A percentile compares a stretch with the other conserved stretches of the same genome.
phyloP scores from a whole-genome alignment of 2,888 invertebrate species.

The Didymodactylos carnosus region DNA sequence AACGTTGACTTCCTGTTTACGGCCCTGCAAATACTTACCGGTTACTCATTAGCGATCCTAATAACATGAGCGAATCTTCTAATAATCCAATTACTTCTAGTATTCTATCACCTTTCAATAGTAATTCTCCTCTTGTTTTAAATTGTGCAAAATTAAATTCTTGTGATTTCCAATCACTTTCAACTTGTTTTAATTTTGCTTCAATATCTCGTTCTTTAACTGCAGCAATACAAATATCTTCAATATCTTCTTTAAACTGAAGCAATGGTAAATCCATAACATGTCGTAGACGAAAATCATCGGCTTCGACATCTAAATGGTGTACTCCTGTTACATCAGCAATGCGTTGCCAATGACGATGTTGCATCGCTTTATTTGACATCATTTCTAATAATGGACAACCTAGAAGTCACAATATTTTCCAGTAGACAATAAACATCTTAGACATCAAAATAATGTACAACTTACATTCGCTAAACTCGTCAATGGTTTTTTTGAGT shows the following conservation, averaged over 20 bases:
- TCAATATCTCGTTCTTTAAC: conserved; percentile 95
- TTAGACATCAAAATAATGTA: neutral
- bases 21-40: conserved; percentile 16
- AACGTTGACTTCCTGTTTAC: neutral
- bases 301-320: conserved; percentile 70
- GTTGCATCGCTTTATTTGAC: conserved; percentile 93
- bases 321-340: conserved; percentile 62
- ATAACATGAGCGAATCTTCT: conserved; percentile 82
- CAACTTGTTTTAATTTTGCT: conserved; percentile 75
- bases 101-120: conserved; percentile 75
- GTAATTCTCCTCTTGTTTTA: conserved; percentile 73
- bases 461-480: conserved; percentile 56
- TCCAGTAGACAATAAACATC: neutral
- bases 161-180: conserved; percentile 68
- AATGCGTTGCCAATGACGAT: conserved; percentile 83
- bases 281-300: conserved; percentile 76
- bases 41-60: conserved; percentile 76
- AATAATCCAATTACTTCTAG: conserved; percentile 79
- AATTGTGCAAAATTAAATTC: conserved; percentile 81
- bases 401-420: neutral
- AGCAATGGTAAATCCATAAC: conserved; percentile 78
- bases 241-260: conserved; percentile 85
- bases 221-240: conserved; percentile 90
- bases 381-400: conserved; percentile 79
- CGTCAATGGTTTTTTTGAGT: conserved; percentile 80